Percentiles rank a stretch among this genome's conserved stretches.
phyloP scores from a whole-genome alignment of 2,113 vertebrate genomes.

The Corydoras maculifer region DNA sequence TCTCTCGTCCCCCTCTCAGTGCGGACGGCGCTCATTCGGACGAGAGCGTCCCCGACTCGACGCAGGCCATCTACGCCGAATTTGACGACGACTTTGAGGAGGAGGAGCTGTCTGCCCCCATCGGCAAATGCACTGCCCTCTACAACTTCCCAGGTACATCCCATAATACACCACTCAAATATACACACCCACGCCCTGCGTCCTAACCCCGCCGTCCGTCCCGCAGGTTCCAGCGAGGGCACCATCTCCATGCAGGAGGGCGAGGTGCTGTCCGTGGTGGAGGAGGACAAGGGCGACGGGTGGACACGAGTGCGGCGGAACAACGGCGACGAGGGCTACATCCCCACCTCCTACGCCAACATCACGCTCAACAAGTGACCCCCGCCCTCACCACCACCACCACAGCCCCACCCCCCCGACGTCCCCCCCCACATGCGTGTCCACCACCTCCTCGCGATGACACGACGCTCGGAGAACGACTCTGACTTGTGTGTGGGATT shows the following conservation, averaged over 20 bases:
- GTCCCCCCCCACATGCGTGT: slow-evolving; percentile 48
- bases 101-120: slow-evolving; percentile 69
- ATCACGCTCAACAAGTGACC: slow-evolving; percentile 67
- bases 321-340: slow-evolving; percentile 82
- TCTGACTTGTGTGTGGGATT: background rate
- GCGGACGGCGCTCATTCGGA: slow-evolving; percentile 70
- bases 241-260: slow-evolving; percentile 84
- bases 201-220: background rate
- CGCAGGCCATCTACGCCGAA: slow-evolving; percentile 76
- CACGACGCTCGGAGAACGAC: background rate
- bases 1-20: slow-evolving; percentile 47
- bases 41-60: slow-evolving; percentile 67
- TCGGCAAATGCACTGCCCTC: slow-evolving; percentile 80
- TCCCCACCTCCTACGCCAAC: slow-evolving; percentile 81
- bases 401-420: slow-evolving; percentile 63
- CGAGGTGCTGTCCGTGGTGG: slow-evolving; percentile 75
- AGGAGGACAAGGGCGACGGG: slow-evolving; percentile 84
- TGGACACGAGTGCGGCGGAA: slow-evolving; percentile 79
- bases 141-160: slow-evolving; percentile 79
- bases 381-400: background rate
- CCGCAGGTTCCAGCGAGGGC: slow-evolving; percentile 79
- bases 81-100: slow-evolving; percentile 85
- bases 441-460: slow-evolving; percentile 17
- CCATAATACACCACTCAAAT: background rate
- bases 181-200: background rate